phyloP scores from a whole-genome alignment of 2,113 vertebrate species.

The Drymodes brunneopygia region DNA sequence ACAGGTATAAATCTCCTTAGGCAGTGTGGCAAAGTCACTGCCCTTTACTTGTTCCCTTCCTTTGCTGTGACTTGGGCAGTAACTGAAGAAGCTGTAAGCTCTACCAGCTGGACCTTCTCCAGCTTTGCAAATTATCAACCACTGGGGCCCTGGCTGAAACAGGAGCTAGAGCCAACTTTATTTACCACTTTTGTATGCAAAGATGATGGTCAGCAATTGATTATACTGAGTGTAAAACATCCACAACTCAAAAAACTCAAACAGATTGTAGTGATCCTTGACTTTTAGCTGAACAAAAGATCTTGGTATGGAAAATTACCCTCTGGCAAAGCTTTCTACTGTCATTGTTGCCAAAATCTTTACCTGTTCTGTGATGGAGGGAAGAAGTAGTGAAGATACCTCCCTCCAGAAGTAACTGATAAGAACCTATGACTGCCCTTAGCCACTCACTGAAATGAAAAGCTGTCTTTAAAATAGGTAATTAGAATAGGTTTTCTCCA shows the following conservation, averaged over 20 bases:
- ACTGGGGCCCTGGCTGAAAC: neutral
- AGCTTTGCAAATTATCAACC: neutral
- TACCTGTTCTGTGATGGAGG: neutral
- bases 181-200: neutral
- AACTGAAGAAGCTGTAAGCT: neutral
- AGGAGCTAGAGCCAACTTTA: neutral
- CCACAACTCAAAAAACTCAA: neutral
- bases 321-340: neutral
- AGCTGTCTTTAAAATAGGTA: neutral
- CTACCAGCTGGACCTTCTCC: neutral
- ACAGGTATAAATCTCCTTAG: neutral
- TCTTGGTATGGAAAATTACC: neutral
- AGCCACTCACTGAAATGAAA: neutral
- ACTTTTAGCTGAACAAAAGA: neutral
- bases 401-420: neutral
- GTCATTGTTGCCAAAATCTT: neutral
- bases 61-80: neutral
- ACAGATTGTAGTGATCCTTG: fast-evolving
- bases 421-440: neutral
- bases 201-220: neutral
- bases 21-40: neutral
- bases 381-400: neutral
- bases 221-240: neutral
- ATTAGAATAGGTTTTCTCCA: neutral
- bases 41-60: neutral